Evolutionary conservation across 2,797 vertebrate genomes (phyloP).

Genomic region (Centropyge bicolor): DNA sequence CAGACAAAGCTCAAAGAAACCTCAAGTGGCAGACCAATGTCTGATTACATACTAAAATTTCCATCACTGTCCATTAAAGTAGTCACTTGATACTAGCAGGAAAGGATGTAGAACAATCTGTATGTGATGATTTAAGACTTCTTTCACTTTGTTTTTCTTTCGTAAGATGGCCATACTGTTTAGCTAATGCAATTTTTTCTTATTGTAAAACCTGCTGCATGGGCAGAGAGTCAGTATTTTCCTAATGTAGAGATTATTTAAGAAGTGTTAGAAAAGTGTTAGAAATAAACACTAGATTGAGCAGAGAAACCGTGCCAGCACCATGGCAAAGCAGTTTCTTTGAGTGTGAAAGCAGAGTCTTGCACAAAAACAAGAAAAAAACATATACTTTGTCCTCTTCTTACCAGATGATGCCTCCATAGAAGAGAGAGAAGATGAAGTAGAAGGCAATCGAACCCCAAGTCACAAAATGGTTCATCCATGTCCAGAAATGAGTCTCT

Average conservation of each 20-base stretch:
- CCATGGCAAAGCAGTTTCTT: background rate
- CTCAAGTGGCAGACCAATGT: background rate
- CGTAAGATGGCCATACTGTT: background rate
- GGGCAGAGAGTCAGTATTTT: background rate
- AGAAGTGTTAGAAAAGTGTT: background rate
- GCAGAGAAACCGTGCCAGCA: background rate
- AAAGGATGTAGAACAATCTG: background rate
- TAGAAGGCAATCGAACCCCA: slow-evolving; percentile 99
- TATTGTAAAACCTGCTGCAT: background rate
- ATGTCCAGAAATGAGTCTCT: slow-evolving; percentile 99
- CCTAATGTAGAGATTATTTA: background rate
- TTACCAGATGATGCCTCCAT: slow-evolving; percentile 98
- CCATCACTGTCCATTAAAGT: background rate
- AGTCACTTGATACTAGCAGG: background rate
- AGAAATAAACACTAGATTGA: background rate
- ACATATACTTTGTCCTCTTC: slow-evolving; percentile 27
- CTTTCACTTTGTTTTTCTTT: background rate
- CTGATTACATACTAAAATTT: background rate
- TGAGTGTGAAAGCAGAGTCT: background rate
- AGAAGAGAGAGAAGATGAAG: slow-evolving; percentile 98
- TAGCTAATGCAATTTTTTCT: background rate
- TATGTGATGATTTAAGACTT: background rate
- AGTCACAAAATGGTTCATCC: slow-evolving; percentile 99
- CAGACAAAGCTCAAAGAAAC: slow-evolving; percentile 1
- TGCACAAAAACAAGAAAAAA: background rate